These are phyloP conservation scores for Coronaproctus castanopsis DNA, from an alignment of 2,888 invertebrate species.

Conservation along the genomic window DNA sequence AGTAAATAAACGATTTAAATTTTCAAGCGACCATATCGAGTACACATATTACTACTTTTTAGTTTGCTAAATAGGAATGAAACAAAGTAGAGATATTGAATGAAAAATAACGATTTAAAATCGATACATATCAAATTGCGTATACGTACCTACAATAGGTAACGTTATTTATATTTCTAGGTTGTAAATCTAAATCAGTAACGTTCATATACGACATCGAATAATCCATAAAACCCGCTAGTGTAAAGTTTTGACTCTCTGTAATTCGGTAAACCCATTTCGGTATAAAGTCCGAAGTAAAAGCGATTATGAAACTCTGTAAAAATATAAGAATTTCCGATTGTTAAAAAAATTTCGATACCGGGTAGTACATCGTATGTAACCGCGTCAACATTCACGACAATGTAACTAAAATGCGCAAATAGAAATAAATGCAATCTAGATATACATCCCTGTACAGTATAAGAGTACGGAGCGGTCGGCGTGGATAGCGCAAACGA, in stretches of 20 bases:
- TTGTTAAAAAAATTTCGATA: neutral
- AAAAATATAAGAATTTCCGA: neutral
- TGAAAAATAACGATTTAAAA: no score
- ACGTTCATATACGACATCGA: slow-evolving; percentile 48
- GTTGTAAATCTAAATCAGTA: slow-evolving; percentile 30
- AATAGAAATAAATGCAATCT: neutral
- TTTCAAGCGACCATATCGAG: no score
- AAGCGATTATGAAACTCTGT: slow-evolving; percentile 15
- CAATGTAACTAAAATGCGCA: neutral
- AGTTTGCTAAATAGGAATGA: no score
- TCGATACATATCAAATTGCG: neutral
- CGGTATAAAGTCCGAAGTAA: slow-evolving; percentile 15
- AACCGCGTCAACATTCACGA: neutral
- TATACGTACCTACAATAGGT: slow-evolving; percentile 39
- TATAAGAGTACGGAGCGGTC: no score
- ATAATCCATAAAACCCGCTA: slow-evolving; percentile 59
- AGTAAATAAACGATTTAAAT: no score
- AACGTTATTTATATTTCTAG: slow-evolving; percentile 29
- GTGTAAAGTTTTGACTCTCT: slow-evolving; percentile 36
- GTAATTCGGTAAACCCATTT: slow-evolving; percentile 46
- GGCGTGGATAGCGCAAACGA: no score
- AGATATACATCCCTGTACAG: no score
- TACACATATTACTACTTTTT: no score
- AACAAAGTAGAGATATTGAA: no score
- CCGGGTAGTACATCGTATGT: neutral